phyloP scores from a whole-genome alignment of 2,113 vertebrate genomes.

The Hemiscyllium ocellatum region DNA sequence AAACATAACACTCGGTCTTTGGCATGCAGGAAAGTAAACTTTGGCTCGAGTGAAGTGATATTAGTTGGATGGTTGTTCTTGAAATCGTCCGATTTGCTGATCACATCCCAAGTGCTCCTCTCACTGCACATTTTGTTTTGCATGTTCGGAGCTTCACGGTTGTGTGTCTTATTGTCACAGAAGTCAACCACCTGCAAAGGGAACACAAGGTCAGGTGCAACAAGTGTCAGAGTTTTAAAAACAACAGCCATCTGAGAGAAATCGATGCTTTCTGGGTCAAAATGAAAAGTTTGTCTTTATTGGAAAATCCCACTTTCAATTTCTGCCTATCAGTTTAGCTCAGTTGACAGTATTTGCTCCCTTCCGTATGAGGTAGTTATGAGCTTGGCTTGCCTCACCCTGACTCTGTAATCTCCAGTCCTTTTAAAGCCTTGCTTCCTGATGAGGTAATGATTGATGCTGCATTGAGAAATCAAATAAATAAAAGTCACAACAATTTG shows the following conservation, averaged over 20 bases:
- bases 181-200: conserved; percentile 56
- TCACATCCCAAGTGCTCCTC: conserved; percentile 54
- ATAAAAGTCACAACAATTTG: background rate
- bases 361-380: background rate
- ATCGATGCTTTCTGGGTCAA: background rate
- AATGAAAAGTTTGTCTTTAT: background rate
- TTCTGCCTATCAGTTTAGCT: too few species aligned
- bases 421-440: background rate
- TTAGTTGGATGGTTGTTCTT: conserved; percentile 41
- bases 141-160: conserved; percentile 53
- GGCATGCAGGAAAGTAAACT: conserved; percentile 49
- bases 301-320: too few species aligned
- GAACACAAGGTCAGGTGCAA: background rate
- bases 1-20: conserved; percentile 52
- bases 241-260: background rate
- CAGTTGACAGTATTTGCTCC: background rate
- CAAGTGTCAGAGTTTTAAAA: background rate
- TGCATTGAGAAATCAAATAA: background rate
- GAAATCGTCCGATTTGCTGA: conserved; percentile 49
- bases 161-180: conserved; percentile 53
- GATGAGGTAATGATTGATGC: background rate
- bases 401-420: background rate
- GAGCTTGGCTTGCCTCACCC: background rate
- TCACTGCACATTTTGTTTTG: conserved; percentile 58
- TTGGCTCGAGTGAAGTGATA: conserved; percentile 40